Base-by-base conservation (phyloP, 2,888 invertebrate genomes). In the Tipula vernalis region DNA sequence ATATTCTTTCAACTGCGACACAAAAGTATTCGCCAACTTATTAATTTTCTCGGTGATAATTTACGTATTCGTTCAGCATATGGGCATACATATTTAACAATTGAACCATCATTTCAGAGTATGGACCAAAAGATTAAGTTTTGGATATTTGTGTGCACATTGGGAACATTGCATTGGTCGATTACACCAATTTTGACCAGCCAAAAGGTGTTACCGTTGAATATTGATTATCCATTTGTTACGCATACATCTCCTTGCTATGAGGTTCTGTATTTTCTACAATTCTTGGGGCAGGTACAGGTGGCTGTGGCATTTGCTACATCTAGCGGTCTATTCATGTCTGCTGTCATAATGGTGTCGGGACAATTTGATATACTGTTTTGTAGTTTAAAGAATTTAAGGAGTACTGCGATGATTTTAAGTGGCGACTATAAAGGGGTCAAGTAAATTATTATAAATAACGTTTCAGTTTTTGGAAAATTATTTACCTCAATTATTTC, bases 41-140 rank as follows among this genome's bases (percentile, higher is more conserved):
- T 90, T 0, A 88, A 89, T 0, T 92, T 89, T 87, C 91, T 92
- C 90, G 91, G 91, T 83, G 87, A 87, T 2, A 90, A 92, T 86
- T 92, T 92, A 88, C 91, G 90, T 88, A 91, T 90, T 87, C 90
- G 90, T 87, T 92, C 93, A 0, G 92, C 92, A 1, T 89, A 90
- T 44, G 93, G 91, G 5, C 89, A 90, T 83, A 90, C 89, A 3
- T 90, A 89, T 88, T 89, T 90, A 5, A 90, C 89, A 10, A 89
- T 89, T 88, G 87, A 88, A 2, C 88, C 88, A 5, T 87, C 89
- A 2, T 87, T 89, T 39, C 87, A 87, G 36, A 86, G 87, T 84
- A 88, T 89, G 0, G 89, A 88, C 57, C 57, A 88, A 12, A 89
- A 89, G 88, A 88, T 89, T 41, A 89, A 88, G 83, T 88, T 87